A percentile compares a stretch with the other conserved stretches of the same genome.
Conservation (phyloP, 2,797 vertebrate genomes). For the Allobates femoralis region DNA sequence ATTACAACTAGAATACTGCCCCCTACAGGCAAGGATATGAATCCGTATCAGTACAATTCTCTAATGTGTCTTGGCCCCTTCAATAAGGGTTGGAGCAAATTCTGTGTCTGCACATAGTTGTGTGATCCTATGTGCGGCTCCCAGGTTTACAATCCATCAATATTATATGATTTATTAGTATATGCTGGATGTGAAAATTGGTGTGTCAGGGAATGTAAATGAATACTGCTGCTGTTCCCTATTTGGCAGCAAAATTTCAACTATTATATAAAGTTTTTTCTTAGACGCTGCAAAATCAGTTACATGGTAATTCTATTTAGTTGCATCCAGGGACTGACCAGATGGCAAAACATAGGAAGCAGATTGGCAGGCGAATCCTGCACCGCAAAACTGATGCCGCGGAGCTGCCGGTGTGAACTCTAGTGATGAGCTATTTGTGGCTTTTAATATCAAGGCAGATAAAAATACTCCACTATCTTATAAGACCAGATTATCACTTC, state of each 20-base stretch:
- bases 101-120: not conserved
- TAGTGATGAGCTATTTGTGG: no score
- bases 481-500: no score
- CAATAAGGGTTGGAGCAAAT: not conserved
- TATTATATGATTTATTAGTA: not conserved
- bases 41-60: not conserved
- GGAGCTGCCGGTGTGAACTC: not conserved
- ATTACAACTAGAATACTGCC: not conserved
- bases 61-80: not conserved
- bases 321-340: not conserved
- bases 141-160: not conserved
- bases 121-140: not conserved
- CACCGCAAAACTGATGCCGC: not conserved
- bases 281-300: not conserved
- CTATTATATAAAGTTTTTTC: not conserved
- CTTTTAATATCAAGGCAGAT: no score
- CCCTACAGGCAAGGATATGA: not conserved
- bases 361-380: not conserved
- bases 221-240: not conserved
- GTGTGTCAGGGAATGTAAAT: not conserved
- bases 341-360: not conserved
- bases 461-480: no score
- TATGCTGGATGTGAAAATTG: not conserved
- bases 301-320: not conserved
- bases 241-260: not conserved